Conservation (phyloP, 1,140 invertebrate genomes). For the Capitella teleta region DNA sequence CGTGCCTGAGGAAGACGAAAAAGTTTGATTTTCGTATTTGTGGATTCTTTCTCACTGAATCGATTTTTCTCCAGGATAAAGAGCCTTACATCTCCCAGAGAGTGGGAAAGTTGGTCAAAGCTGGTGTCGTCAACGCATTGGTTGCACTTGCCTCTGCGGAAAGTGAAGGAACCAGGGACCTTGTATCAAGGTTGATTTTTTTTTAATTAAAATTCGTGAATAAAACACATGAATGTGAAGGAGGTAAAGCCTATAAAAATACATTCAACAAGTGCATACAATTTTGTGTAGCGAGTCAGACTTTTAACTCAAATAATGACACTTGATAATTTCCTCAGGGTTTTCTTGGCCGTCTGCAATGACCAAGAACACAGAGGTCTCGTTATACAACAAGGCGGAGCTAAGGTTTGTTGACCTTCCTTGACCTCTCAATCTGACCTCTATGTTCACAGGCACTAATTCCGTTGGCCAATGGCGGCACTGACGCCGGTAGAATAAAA, state of each 20-base stretch:
- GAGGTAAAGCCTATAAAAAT: no score
- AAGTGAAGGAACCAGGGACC: slow-evolving; percentile 78
- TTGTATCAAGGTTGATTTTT: slow-evolving; percentile 67
- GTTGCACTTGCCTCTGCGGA: slow-evolving; percentile 85
- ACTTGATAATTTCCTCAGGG: no score
- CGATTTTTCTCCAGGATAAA: slow-evolving; percentile 56
- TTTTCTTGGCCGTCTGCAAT: slow-evolving; percentile 81
- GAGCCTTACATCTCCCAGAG: slow-evolving; percentile 80
- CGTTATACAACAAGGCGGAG: slow-evolving; percentile 89
- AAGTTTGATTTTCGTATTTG: slow-evolving; percentile 19
- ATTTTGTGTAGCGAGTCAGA: no score
- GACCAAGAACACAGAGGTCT: slow-evolving; percentile 70
- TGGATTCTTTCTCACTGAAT: background rate
- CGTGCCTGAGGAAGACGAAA: slow-evolving; percentile 83
- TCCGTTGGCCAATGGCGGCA: slow-evolving; percentile 42
- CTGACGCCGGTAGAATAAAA: slow-evolving; percentile 78
- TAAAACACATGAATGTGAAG: no score
- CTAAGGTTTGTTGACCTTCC: no score
- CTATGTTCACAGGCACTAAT: slow-evolving; percentile 26
- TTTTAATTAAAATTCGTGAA: no score
- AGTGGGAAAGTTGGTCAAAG: slow-evolving; percentile 63
- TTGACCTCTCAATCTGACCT: no score
- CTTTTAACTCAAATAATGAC: no score
- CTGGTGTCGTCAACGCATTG: slow-evolving; percentile 76
- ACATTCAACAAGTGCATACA: no score